Conservation (phyloP, 2,797 vertebrate genomes). For the Chelonia mydas region DNA sequence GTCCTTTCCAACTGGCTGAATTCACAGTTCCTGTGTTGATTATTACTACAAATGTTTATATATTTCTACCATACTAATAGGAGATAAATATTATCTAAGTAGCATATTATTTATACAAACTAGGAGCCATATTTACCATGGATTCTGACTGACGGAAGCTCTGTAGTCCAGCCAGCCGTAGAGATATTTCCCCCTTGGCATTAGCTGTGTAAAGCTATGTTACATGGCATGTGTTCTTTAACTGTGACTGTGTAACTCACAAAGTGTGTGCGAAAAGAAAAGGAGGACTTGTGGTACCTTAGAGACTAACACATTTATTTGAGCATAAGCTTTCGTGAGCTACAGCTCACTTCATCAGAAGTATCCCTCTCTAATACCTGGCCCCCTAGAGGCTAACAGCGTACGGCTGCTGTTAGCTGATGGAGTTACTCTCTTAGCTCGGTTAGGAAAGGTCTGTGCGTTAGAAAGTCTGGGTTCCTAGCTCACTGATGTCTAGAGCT, state of each 20-base stretch:
- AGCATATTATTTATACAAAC: neutral
- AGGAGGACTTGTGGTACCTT: too few species aligned
- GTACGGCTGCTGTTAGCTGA: neutral
- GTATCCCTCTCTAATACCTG: too few species aligned
- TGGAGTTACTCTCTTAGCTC: neutral
- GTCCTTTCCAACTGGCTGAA: neutral
- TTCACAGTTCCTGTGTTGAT: neutral
- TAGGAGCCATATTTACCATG: neutral
- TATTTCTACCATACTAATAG: neutral
- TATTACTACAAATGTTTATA: neutral
- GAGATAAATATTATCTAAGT: neutral
- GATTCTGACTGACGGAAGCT: neutral
- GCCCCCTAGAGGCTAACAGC: neutral
- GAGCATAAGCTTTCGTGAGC: too few species aligned
- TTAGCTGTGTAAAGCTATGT: neutral
- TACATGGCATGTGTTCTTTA: too few species aligned
- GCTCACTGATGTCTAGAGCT: neutral
- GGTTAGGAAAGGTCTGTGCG: neutral
- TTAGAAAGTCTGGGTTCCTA: neutral
- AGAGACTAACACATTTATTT: too few species aligned
- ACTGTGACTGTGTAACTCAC: neutral
- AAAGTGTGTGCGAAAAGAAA: neutral
- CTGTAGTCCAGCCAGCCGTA: neutral
- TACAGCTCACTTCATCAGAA: too few species aligned
- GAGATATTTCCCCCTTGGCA: neutral